Evolutionary conservation across 2,888 invertebrate species (phyloP).

Genomic region (Xanthorhoe designata): DNA sequence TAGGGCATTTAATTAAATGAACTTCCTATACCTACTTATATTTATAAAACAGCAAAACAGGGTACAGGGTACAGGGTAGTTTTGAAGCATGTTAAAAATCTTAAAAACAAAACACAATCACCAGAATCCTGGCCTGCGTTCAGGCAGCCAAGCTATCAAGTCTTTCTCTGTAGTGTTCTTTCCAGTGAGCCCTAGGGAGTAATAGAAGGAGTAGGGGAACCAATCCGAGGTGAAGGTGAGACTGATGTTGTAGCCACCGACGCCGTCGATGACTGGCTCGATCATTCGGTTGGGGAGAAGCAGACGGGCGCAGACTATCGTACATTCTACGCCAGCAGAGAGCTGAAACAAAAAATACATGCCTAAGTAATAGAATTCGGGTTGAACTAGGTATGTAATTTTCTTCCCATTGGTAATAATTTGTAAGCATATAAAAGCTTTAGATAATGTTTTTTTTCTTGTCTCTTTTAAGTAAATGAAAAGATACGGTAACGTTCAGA

Average conservation of each 20-base stretch:
- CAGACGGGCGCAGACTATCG: constrained; percentile 67
- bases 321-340: constrained; percentile 70
- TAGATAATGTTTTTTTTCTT: too few relatives aligned
- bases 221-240: constrained; percentile 60
- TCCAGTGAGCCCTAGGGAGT: constrained; percentile 63
- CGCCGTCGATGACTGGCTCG: constrained; percentile 59
- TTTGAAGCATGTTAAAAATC: too few relatives aligned
- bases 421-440: too few relatives aligned
- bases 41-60: too few relatives aligned
- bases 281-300: constrained; percentile 64
- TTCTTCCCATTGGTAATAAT: too few relatives aligned
- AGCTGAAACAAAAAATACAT: constrained; percentile 52
- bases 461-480: too few relatives aligned
- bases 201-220: constrained; percentile 68
- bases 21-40: too few relatives aligned
- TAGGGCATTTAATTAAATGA: neutral
- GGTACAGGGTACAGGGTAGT: too few relatives aligned
- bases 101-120: constrained; percentile 8
- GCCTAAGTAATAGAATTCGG: too few relatives aligned
- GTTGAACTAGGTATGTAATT: too few relatives aligned
- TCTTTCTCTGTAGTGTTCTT: constrained; percentile 57
- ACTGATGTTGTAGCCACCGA: constrained; percentile 71
- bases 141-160: constrained; percentile 52
- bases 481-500: too few relatives aligned
- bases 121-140: constrained; percentile 45